Base-by-base conservation (phyloP, 2,888 invertebrate genomes). In the Apamea monoglypha region DNA sequence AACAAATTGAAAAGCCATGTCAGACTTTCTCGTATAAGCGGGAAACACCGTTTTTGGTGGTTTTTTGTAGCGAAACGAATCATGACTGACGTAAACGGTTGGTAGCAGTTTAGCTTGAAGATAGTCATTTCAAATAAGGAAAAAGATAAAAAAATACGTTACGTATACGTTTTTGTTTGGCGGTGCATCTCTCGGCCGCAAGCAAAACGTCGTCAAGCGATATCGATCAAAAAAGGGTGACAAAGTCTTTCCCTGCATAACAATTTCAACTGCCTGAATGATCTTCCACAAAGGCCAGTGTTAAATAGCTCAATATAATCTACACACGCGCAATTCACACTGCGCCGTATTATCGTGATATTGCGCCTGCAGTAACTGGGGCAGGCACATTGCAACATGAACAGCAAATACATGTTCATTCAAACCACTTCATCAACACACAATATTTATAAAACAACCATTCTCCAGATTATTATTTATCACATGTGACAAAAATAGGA, bases 361-460 rank as follows among this genome's bases (percentile, higher is more conserved):
- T 82, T 82, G 78, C 87, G 88, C 87, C 82, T 90, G 88, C 84
- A 85, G 77, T 88, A 92, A 91, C 87, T 92, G 84, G 91, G 89
- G 75, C 79, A 84, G 77, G 63, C 67, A 71, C 78, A 88, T 87
- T 90, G 84, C 86, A 88, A 87, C 81, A 90, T 82, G 76, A 84
- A 84, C 66, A 82, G 77, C 59, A 84, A 79, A 86, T 79, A 79
- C 74, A 75, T 80, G 78, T 77, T 70, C 77, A 83, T 77, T 68
- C 63, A 67, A 76, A 67, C 67, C 50, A 72, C 72, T 82, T 71
- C 40, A 77, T 79, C 53, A 83, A 53, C 59, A 67, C 44, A 50
- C 50, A 63, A 78, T 73, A 69, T 16, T 85, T 56, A 53, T 40
- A n/a, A 64, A 44, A 59, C 18, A 59, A 47, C 21, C 21, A 73